Base-by-base conservation (phyloP, 1,140 invertebrate species). In the Nephila pilipes region DNA sequence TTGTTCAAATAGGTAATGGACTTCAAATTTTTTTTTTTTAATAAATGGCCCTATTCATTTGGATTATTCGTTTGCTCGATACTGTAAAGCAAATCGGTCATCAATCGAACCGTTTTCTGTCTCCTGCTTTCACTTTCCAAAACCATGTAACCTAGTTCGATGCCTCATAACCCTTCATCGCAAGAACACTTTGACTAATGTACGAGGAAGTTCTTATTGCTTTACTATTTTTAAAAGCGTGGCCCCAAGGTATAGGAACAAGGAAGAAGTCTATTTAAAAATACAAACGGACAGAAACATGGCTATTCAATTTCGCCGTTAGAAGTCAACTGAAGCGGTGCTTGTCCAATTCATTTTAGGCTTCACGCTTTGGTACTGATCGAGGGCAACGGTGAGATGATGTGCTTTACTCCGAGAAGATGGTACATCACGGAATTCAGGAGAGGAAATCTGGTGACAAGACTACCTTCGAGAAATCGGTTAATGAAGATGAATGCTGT, bases 101-200 rank as follows among this genome's bases (percentile, higher is more conserved):
- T 5, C 58, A 22, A 46, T 46, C 58, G 58, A 60, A 60, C 5
- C 20, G 16, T 60, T 6, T 22, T 20, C 18, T 16, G 14, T 25
- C 69, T 36, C 25, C 22, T 32, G 32, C 36, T 36, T 75, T 32
- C 69, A 36, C 69, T 36, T 36, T 36, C 58, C 16, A 75, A 32
- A 75, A 8, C 32, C 4, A 2, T 18, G 29, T 29, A 75, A 75
- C 69, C 69, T 75, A 75, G 18, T 75, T 75, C 69, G 69, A 75
- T 75, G 5, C 69, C 1, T 4, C 16, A 18, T 32, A 36, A 75
- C 69, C 69, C 32, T 75, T 75, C 69, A 75, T 32, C 69, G 69
- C 69, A 75, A 75, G 69, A 75, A 29, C 16, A 29, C 16, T 75
- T 75, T 75, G 69, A 75, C 69, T 75, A 75, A 75, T 75, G 29